These are phyloP conservation scores for Mamestra brassicae DNA, from an alignment of 2,888 invertebrate species.

Conservation along the genomic window DNA sequence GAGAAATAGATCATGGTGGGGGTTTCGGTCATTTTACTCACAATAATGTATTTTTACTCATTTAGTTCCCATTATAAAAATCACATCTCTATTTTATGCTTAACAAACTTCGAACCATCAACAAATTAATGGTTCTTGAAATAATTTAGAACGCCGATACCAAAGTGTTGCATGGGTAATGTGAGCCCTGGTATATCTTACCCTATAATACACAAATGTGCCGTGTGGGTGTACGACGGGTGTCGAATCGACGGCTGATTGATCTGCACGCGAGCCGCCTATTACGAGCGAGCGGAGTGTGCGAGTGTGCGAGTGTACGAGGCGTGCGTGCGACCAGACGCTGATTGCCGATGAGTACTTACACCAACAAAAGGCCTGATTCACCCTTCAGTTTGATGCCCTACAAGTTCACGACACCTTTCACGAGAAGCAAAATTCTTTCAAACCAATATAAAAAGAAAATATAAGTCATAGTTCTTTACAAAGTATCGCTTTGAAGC, in stretches of 20 bases:
- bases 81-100: not conserved
- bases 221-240: slow-evolving; percentile 14
- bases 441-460: not conserved
- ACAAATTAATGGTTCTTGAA: slow-evolving; percentile 13
- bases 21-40: not conserved
- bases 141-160: not conserved
- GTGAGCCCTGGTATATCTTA: not conserved
- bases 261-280: slow-evolving; percentile 60
- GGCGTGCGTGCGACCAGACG: slow-evolving; percentile 2
- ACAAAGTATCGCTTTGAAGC: not conserved
- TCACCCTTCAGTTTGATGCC: not conserved
- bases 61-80: not conserved
- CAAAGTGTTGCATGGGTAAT: not conserved
- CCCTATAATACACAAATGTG: not conserved
- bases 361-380: slow-evolving; percentile 17
- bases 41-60: not conserved
- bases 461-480: not conserved
- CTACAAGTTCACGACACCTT: not conserved
- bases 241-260: slow-evolving; percentile 58
- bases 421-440: not conserved
- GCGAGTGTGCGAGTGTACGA: not conserved
- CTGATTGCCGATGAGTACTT: slow-evolving; percentile 19
- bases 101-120: not conserved
- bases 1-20: not conserved
- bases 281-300: not conserved